phyloP scores from a whole-genome alignment of 1,140 invertebrate genomes.

The Belonocnema kinseyi region DNA sequence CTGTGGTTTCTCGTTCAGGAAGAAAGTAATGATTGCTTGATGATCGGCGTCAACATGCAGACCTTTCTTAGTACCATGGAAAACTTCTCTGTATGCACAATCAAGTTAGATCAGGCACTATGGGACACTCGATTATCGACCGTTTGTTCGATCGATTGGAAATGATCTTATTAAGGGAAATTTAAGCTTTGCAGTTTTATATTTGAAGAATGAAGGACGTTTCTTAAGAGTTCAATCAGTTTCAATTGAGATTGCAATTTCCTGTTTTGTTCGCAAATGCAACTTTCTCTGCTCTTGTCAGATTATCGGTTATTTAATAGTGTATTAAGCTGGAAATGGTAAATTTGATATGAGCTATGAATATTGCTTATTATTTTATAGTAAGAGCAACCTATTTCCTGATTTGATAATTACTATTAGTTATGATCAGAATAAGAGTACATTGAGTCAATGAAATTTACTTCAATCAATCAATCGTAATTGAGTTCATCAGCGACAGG shows the following conservation, averaged over 20 bases:
- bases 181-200: constrained; percentile 3
- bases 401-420: too few species aligned
- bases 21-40: too few species aligned
- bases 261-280: constrained; percentile 15
- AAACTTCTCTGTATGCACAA: not conserved
- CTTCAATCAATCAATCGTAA: too few species aligned
- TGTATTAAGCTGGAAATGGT: not conserved
- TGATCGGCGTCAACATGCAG: not conserved
- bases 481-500: too few species aligned
- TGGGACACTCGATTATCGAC: constrained; percentile 40
- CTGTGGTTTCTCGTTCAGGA: too few species aligned
- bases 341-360: not conserved
- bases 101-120: constrained; percentile 21
- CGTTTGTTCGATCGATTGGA: constrained; percentile 36
- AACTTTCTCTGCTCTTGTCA: not conserved
- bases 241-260: not conserved
- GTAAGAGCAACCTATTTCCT: too few species aligned
- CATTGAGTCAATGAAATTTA: too few species aligned
- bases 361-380: not conserved
- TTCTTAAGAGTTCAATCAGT: not conserved
- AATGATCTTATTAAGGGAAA: constrained; percentile 19
- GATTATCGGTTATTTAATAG: constrained; percentile 9
- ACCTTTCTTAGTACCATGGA: constrained; percentile 38
- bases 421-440: too few species aligned
- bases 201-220: not conserved